Evolutionary conservation across 92 coral and sea anemone genomes (phyloP).

Genomic region (Heliopora coerulea): DNA sequence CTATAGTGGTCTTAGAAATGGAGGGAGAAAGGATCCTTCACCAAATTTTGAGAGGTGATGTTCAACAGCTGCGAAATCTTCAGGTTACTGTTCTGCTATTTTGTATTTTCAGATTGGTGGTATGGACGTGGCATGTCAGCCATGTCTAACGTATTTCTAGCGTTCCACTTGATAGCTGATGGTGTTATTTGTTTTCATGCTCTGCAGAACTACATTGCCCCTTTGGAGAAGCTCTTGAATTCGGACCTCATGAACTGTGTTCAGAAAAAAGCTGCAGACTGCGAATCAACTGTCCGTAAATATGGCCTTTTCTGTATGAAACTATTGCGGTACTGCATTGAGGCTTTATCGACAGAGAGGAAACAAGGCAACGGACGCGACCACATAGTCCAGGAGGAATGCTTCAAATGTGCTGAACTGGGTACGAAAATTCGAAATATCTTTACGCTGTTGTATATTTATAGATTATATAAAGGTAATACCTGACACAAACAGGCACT

Average conservation of each 20-base stretch:
- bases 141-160: too few relatives aligned
- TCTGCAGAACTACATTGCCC: conserved; percentile 22
- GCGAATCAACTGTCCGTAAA: conserved; percentile 14
- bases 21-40: conserved; percentile 30
- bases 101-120: background rate
- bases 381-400: conserved; percentile 19
- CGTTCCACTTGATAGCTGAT: background rate
- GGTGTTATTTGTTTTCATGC: background rate
- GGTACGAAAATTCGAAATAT: conserved; percentile 11
- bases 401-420: conserved; percentile 22
- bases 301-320: conserved; percentile 35
- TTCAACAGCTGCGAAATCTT: conserved; percentile 14
- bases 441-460: background rate
- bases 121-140: background rate
- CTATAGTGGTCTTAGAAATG: background rate
- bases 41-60: conserved; percentile 18
- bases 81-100: conserved; percentile 5
- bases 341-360: conserved; percentile 18
- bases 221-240: conserved; percentile 18
- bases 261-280: conserved; percentile 11
- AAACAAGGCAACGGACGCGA: conserved; percentile 3
- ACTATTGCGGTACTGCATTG: conserved; percentile 30
- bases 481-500: too few relatives aligned
- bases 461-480: background rate
- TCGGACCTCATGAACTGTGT: background rate